Base-by-base conservation (phyloP, 2,888 invertebrate genomes). In the Erebia aethiops region DNA sequence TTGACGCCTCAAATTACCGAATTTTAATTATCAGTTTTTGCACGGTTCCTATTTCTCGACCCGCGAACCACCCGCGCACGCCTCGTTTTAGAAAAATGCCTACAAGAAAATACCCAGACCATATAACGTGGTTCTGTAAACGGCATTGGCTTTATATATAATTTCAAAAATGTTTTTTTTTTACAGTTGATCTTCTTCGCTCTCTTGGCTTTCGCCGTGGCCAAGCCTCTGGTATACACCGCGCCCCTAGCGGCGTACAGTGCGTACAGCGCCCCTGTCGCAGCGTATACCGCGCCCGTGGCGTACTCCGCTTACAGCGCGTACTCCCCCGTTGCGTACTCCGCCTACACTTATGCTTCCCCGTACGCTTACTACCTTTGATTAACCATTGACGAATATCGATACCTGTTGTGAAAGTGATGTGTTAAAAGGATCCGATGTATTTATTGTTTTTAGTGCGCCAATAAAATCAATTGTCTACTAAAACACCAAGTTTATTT, bases 171-270 rank as follows among this genome's bases (percentile, higher is more conserved):
- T 26, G 73, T 79, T 76, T 79, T 76, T 82, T 70, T 2, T 49
- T 67, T 72, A 2, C 84, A 95, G 95, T 76, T 94, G 83, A 87
- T 94, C 76, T 88, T 95, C 86, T 87, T 91, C 76, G 93, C 94
- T 81, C 84, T 95, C 78, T 83, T 95, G 90, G 94, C 94, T 58
- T 81, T 86, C 76, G 83, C 84, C 60, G 73, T 80, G 71, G 86
- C 86, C 74, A 86, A 86, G 78, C 86, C 86, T 13, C 75, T 82
- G 76, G 80, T 84, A 74, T 80, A 84, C 77, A 76, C 86, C 11
- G 80, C 87, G 3, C 84, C 84, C 8, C 60, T 81, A 7, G 84
- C 84, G 7, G 82, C 83, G 8, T 84, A 84, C 78, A 43, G 11
- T 16, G 61, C 62, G 46, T 83, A 82, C 77, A 79, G 83, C 1